phyloP scores from a whole-genome alignment of 1,140 invertebrate species.

The Drosophila baimaii region DNA sequence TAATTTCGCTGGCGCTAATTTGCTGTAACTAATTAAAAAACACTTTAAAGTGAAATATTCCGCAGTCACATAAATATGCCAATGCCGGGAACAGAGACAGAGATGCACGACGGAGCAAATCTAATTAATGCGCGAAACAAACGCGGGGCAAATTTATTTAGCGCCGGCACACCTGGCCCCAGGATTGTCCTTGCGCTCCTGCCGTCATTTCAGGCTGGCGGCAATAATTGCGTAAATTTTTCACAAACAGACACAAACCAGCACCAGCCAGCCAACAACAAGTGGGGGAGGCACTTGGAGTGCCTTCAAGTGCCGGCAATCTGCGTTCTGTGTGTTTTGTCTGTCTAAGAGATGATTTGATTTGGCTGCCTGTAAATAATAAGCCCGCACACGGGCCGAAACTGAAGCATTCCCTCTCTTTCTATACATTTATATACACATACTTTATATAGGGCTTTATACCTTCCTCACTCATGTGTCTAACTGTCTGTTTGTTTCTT shows the following conservation, averaged over 20 bases:
- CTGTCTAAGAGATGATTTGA: constrained; percentile 65
- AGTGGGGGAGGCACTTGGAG: constrained; percentile 35
- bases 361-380: constrained; percentile 59
- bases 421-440: constrained; percentile 3
- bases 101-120: constrained; percentile 37
- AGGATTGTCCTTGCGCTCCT: neutral
- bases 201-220: constrained; percentile 7
- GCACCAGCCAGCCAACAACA: too few species aligned
- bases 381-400: constrained; percentile 10
- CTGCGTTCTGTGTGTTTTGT: constrained; percentile 42
- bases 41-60: constrained; percentile 69
- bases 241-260: constrained; percentile 67
- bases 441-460: neutral
- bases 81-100: constrained; percentile 12
- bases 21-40: constrained; percentile 78
- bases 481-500: constrained; percentile 37
- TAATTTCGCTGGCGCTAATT: constrained; percentile 56
- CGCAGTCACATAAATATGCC: constrained; percentile 48
- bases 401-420: neutral
- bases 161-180: constrained; percentile 29
- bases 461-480: constrained; percentile 49
- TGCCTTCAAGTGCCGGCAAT: constrained; percentile 60
- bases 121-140: constrained; percentile 66
- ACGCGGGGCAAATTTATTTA: constrained; percentile 55
- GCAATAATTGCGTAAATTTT: constrained; percentile 76